A percentile compares a stretch with the other conserved stretches of the same genome.
phyloP scores from a whole-genome alignment of 1,140 invertebrate genomes.

The Cepaea nemoralis region DNA sequence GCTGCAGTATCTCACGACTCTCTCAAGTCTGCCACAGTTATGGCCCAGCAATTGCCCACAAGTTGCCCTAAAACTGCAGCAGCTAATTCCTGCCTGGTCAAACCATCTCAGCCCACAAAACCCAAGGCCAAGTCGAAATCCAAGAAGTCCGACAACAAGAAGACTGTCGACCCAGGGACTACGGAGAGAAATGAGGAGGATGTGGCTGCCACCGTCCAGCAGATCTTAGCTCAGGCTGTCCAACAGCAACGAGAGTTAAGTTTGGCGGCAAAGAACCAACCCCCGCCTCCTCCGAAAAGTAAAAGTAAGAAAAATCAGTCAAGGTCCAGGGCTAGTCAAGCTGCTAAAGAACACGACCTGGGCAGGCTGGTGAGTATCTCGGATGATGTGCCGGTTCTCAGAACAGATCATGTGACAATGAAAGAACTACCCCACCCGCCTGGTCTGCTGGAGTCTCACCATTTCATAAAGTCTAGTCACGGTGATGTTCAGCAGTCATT shows the following conservation, averaged over 20 bases:
- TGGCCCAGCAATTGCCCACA: not conserved
- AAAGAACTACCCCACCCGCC: not conserved
- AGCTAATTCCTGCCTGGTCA: not conserved
- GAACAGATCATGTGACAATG: not conserved
- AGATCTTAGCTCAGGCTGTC: slow-evolving; percentile 38
- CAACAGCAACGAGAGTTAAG: slow-evolving; percentile 38
- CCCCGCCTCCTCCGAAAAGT: slow-evolving; percentile 34
- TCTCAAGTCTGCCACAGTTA: not conserved
- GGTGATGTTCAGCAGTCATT: not conserved
- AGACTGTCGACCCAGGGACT: slow-evolving; percentile 18
- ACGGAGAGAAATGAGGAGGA: slow-evolving; percentile 35
- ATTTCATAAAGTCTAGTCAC: not conserved
- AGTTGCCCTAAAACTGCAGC: not conserved
- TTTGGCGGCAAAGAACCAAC: slow-evolving; percentile 37
- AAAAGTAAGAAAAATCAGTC: slow-evolving; percentile 35
- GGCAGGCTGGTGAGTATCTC: slow-evolving; percentile 34
- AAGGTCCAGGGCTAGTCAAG: slow-evolving; percentile 9
- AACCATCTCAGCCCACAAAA: not conserved
- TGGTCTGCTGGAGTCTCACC: not conserved
- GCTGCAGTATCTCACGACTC: not conserved
- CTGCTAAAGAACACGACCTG: slow-evolving; percentile 30
- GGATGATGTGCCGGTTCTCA: slow-evolving; percentile 5
- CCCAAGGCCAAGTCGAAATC: slow-evolving; percentile 37
- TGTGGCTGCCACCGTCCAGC: slow-evolving; percentile 26
- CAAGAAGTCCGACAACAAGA: slow-evolving; percentile 38